Percentiles rank a stretch among this genome's conserved stretches.
phyloP scores from a whole-genome alignment of 2,113 vertebrate genomes.

The Xyliphius kryptos region DNA sequence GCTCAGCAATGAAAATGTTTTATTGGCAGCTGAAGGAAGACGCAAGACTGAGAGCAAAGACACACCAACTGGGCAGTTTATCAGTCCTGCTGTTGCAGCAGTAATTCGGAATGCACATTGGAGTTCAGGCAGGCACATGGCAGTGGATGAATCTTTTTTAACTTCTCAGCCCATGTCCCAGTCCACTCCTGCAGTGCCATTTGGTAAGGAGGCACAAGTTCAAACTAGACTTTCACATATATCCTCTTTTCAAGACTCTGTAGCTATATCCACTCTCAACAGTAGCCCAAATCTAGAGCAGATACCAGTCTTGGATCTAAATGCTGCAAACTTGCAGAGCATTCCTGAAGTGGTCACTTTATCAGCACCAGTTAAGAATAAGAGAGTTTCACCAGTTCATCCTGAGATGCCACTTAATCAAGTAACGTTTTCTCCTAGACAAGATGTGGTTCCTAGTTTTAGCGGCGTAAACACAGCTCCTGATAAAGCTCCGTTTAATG shows the following conservation, averaged over 20 bases:
- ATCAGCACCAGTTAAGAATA: background rate
- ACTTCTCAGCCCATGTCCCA: conserved; percentile 64
- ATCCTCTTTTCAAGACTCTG: conserved; percentile 41
- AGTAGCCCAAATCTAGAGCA: background rate
- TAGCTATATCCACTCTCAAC: conserved; percentile 37
- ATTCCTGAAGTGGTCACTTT: background rate
- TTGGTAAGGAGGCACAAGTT: conserved; percentile 21
- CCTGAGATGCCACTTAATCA: background rate
- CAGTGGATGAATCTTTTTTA: conserved; percentile 63
- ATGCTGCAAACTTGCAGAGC: background rate
- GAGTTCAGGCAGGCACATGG: conserved; percentile 53
- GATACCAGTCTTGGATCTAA: conserved; percentile 15
- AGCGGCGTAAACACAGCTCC: background rate
- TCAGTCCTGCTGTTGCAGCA: conserved; percentile 41
- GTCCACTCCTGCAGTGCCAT: conserved; percentile 69
- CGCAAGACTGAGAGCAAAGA: conserved; percentile 11
- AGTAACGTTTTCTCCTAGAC: background rate
- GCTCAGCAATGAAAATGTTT: conserved; percentile 16
- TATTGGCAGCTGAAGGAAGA: conserved; percentile 16
- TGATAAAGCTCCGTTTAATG: background rate
- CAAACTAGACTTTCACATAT: conserved; percentile 40
- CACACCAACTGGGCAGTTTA: conserved; percentile 7
- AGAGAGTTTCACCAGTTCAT: conserved; percentile 1
- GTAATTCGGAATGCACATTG: conserved; percentile 54
- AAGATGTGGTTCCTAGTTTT: background rate